Base-by-base conservation (phyloP, 2,113 vertebrate species). In the Hassar affinis region DNA sequence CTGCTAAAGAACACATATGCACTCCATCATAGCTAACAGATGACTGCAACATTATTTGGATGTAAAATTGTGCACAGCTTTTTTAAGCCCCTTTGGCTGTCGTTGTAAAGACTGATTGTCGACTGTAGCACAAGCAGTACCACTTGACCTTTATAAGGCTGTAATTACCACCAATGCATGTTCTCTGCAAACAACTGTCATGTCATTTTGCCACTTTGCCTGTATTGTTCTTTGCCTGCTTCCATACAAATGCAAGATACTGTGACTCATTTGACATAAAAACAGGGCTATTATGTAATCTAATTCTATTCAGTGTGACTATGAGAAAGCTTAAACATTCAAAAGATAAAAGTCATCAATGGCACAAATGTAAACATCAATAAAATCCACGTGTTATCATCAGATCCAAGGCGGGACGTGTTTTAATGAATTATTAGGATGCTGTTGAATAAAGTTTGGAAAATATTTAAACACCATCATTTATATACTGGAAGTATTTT, bases 71-170 rank as follows among this genome's bases (percentile, higher is more conserved):
- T 54, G 14, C 1, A 22, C 2, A 52, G 72, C 17, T 35, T 35
- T 35, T 38, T 77, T n/a, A 42, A 42, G 22, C 62, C 61, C 75
- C 38, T 49, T 77, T 47, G 22, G 42, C 33, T 38, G 42, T 47
- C 80, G 76, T 33, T 20, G 64, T 81, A 75, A 30, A 10, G 35
- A 47, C 87, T 82, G 83, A 86, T 68, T 80, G 84, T 64, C 54
- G 51, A 35, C n/a, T 64, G 76, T 88, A 87, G 81, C 78, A 79
- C 84, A 90, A 88, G 76, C 45, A 62, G 66, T 74, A 51, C 87
- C 71, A 78, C 68, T 84, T 89, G 88, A 90, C 88, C 89, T 90
- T 89, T 88, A 78, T 74, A 84, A 80, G 62, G 83, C 81, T 86
- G 85, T 88, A 88, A 89, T 89, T 89, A 87, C 86, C 51, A 38